Base-by-base conservation (phyloP, 2,113 vertebrate genomes). In the Oryzias curvinotus region DNA sequence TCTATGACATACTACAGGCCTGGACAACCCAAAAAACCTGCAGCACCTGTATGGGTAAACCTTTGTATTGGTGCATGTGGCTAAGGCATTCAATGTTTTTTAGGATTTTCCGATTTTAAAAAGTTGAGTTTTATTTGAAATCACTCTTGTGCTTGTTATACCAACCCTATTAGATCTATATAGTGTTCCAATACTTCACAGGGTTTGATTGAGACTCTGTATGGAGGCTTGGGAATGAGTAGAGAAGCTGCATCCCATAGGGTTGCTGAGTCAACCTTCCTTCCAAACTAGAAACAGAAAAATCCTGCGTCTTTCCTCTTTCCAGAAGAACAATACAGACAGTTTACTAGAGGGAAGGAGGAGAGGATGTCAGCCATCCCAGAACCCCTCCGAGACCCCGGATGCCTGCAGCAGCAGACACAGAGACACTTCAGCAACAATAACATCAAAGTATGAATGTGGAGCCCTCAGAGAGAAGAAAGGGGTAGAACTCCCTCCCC, bases 251-350 rank as follows among this genome's bases (percentile, higher is more conserved):
- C n/a, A 26, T 62, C 75, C 60, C 71, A 28, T 54, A 47, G 46
- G 60, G 48, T 4, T 64, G 19, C 50, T 48, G 61, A 77, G 45
- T 69, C 66, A 68, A 66, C 64, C 60, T 58, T 75, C 61, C 52
- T 57, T 78, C 50, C 62, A 45, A 78, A 67, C 18, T 30, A 59
- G 62, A 77, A 56, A 75, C 44, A 75, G 7, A 72, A 65, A 36
- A 80, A 14, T 52, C 28, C 52, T 17, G 51, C 71, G 51, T 75
- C 26, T 62, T 74, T 57, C 36, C 66, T 62, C 65, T 66, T 83
- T 75, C 83, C 75, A 75, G 67, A 65, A 65, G 73, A 57, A 68
- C 68, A 78, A 85, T 61, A 30, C 36, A 48, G 64, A 68, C 52
- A 68, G 60, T 75, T 76, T 79, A 73, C 62, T 62, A 28, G 56